Percentiles rank a stretch among this genome's conserved stretches.
These are phyloP conservation scores for Lacanobia oleracea DNA, from an alignment of 2,888 invertebrate genomes.

Conservation along the genomic window DNA sequence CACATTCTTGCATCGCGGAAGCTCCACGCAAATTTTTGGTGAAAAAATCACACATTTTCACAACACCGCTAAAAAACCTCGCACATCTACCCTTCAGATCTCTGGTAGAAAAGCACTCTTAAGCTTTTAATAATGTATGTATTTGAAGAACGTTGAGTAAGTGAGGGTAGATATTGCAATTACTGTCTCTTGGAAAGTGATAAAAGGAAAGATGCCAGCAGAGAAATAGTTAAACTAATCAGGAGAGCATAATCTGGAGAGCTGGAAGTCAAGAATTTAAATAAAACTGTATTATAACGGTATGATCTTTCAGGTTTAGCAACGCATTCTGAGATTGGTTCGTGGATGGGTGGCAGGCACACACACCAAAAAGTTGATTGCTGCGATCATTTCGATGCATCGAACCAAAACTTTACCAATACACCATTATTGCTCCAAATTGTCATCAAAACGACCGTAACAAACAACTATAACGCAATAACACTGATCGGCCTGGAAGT, in stretches of 20 bases:
- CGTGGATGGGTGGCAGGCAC: too few species aligned
- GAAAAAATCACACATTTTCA: not conserved
- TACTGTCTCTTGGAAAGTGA: not conserved
- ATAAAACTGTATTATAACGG: not conserved
- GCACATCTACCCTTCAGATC: not conserved
- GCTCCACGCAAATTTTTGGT: not conserved
- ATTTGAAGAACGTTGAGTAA: not conserved
- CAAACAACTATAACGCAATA: not conserved
- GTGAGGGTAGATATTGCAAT: conserved; percentile 11
- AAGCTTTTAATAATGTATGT: conserved; percentile 5
- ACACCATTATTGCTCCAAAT: too few species aligned
- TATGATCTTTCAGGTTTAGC: too few species aligned
- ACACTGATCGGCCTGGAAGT: not conserved
- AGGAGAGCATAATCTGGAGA: not conserved
- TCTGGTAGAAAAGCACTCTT: not conserved
- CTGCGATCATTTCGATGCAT: too few species aligned
- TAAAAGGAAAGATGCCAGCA: not conserved
- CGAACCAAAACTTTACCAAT: too few species aligned
- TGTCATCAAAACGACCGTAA: too few species aligned
- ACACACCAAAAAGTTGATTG: too few species aligned
- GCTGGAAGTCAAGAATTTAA: not conserved
- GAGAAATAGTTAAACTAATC: not conserved
- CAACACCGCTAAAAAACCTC: not conserved
- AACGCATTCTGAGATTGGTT: too few species aligned
- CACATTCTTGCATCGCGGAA: not conserved